Evolutionary conservation across 1,140 invertebrate genomes (phyloP).

Genomic region (Musca domestica): DNA sequence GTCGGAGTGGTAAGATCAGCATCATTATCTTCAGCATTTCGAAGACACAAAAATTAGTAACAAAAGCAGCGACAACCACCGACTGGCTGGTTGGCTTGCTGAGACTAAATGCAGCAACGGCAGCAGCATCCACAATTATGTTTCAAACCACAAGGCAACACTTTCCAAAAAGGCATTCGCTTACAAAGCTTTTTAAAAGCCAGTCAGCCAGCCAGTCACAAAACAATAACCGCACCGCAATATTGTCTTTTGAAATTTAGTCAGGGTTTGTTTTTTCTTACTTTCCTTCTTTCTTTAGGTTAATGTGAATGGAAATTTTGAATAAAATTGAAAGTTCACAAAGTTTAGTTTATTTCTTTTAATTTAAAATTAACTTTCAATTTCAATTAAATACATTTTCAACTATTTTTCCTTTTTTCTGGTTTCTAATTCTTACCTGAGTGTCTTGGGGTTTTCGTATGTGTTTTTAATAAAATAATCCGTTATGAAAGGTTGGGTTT

Average conservation of each 20-base stretch:
- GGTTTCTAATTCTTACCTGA: neutral
- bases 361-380: neutral
- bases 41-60: neutral
- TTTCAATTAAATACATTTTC: neutral
- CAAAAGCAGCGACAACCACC: neutral
- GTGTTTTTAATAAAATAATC: conserved; percentile 7
- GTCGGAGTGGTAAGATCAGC: neutral
- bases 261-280: conserved; percentile 3
- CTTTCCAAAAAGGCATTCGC: too few relatives aligned
- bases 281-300: neutral
- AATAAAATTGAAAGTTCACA: neutral
- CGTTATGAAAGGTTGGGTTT: conserved; percentile 8
- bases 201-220: too few relatives aligned
- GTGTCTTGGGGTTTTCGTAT: neutral
- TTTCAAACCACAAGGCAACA: too few relatives aligned
- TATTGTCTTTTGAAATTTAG: neutral
- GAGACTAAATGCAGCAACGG: too few relatives aligned
- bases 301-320: neutral
- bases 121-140: too few relatives aligned
- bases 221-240: too few relatives aligned
- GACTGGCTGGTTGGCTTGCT: too few relatives aligned
- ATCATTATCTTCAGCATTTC: neutral
- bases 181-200: too few relatives aligned
- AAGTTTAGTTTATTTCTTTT: neutral
- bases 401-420: neutral